phyloP scores from a whole-genome alignment of 2,888 invertebrate genomes.

The Sesamia inferens region DNA sequence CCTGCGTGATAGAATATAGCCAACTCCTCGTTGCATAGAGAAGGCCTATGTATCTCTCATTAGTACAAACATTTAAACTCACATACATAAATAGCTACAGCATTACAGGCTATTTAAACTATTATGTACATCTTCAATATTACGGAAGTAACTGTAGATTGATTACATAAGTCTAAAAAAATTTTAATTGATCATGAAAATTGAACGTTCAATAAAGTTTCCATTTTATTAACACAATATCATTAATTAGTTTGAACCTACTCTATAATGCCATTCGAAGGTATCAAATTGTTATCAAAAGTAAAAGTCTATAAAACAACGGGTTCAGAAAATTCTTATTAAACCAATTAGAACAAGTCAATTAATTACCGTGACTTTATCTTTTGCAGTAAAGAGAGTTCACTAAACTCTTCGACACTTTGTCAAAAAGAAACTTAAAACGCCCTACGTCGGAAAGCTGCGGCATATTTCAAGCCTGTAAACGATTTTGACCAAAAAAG shows the following conservation, averaged over 20 bases:
- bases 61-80: not conserved
- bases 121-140: not conserved
- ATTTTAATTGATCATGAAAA: not conserved
- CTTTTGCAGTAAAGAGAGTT: conserved; percentile 8
- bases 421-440: conserved; percentile 23
- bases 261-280: not conserved
- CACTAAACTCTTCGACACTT: conserved; percentile 9
- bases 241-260: not conserved
- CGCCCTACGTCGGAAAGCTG: conserved; percentile 4
- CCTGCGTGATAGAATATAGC: too few species aligned
- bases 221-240: not conserved
- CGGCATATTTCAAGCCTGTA: conserved; percentile 20
- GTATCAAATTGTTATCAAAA: not conserved
- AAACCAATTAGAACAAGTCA: not conserved
- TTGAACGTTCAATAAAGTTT: not conserved
- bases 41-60: not conserved
- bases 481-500: too few species aligned
- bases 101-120: not conserved
- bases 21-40: not conserved
- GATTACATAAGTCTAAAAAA: not conserved
- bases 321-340: not conserved
- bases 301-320: not conserved
- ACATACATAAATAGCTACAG: not conserved
- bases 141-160: not conserved
- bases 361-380: not conserved